Evolutionary conservation across 2,113 vertebrate species (phyloP), one percentile per base, ranked within the genome.

Genomic region (Ceratotherium simum): DNA sequence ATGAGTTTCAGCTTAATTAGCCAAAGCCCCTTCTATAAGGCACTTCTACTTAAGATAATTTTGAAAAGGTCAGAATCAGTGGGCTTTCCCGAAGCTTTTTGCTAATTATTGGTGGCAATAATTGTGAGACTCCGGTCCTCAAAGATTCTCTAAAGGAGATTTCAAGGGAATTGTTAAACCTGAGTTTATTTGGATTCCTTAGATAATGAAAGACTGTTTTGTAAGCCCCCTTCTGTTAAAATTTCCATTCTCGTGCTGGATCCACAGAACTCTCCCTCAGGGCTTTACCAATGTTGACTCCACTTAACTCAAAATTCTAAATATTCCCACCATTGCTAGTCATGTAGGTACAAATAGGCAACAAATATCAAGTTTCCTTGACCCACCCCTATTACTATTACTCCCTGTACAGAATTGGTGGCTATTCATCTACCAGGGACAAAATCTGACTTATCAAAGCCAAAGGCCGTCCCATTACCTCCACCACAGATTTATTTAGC

Each of bases 191-290:
- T 87, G 36, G 65, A 69, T 81, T 83, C 29, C 39, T 60, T 54
- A 80, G 76, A 83, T 72, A 69, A 76, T 67, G 70, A 90, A 76
- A 90, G 42, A 18, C 42, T 83, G 6, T 88, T 88, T 11, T 96
- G n/a, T 54, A 89, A 83, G 29, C 29, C 11, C 33, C 62, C 3
- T 79, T 75, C 23, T 27, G 20, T 72, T 27, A 88, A 72, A 82
- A 42, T 70, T 90, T 83, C 51, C 78, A 1, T 29, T 78, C 10
- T 10, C 60, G 0, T 33, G 29, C 39, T 70, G 11, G 33, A 83
- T 51, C 39, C 21, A 56, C 5, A 69, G 18, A 58, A 60, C 23
- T 36, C 33, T 51, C 29, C n/a, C 27, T 33, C 69, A 29, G 56
- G 73, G 51, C 8, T 80, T 70, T 75, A 58, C 18, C 6, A 36